Percentiles rank a stretch among this genome's conserved stretches.
phyloP scores from a whole-genome alignment of 2,888 invertebrate species.

The Nymphalis polychloros region DNA sequence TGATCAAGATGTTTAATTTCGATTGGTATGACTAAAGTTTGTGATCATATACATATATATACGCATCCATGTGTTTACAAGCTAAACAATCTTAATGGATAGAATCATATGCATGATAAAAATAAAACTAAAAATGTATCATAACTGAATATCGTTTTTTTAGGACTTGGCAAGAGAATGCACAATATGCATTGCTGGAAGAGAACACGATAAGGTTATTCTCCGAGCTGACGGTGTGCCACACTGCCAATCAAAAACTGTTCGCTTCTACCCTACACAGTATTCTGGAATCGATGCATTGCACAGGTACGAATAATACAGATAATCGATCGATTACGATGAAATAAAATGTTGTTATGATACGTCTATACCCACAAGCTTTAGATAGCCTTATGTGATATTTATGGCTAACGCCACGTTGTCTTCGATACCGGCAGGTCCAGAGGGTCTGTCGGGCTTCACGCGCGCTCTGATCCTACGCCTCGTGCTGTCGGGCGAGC shows the following conservation, averaged over 20 bases:
- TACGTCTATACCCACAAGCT: too few species aligned
- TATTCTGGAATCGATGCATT: slow-evolving; percentile 84
- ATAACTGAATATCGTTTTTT: neutral
- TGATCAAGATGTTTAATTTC: neutral
- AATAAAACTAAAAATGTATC: too few species aligned
- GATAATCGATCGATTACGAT: neutral
- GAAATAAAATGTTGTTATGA: neutral
- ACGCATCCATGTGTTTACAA: too few species aligned
- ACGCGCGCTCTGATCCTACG: slow-evolving; percentile 92
- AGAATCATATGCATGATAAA: slow-evolving; percentile 15
- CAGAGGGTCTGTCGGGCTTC: slow-evolving; percentile 90
- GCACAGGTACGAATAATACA: slow-evolving; percentile 50
- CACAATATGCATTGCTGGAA: slow-evolving; percentile 83
- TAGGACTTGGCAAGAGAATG: slow-evolving; percentile 73
- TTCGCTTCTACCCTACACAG: slow-evolving; percentile 90
- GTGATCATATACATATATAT: too few species aligned
- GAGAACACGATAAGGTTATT: slow-evolving; percentile 91
- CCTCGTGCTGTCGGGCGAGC: slow-evolving; percentile 92
- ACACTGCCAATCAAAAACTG: slow-evolving; percentile 90
- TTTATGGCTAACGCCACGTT: too few species aligned
- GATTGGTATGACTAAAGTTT: too few species aligned
- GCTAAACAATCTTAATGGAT: too few species aligned
- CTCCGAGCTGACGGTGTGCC: slow-evolving; percentile 91
- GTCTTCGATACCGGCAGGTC: slow-evolving; percentile 44
- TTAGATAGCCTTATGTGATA: too few species aligned